These are phyloP conservation scores for Lasioglossum villosulum DNA, from an alignment of 2,888 invertebrate species.

Conservation along the genomic window DNA sequence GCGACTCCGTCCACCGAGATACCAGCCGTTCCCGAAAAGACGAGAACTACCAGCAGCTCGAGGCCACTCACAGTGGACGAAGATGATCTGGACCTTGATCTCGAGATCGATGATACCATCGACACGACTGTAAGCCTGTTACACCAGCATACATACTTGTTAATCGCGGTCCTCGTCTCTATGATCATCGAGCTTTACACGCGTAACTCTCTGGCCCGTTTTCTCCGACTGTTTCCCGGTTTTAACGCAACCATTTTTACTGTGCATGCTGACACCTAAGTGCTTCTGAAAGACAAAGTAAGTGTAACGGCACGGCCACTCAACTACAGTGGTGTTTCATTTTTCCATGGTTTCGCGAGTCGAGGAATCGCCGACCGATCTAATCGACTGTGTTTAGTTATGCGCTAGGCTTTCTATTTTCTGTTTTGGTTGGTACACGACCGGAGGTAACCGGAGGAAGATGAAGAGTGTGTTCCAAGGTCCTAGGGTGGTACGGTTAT, in stretches of 20 bases:
- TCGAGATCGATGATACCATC: constrained; percentile 93
- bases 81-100: constrained; percentile 93
- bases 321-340: not conserved
- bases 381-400: not conserved
- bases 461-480: not conserved
- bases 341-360: not conserved
- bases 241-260: constrained; percentile 44
- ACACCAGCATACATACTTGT: not conserved
- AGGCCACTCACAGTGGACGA: constrained; percentile 84
- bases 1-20: constrained; percentile 11
- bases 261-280: constrained; percentile 70
- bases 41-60: constrained; percentile 69
- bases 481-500: not conserved
- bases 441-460: not conserved
- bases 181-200: not conserved
- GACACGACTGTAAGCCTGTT: constrained; percentile 88
- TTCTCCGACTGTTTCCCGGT: constrained; percentile 9
- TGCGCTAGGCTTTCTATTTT: not conserved
- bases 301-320: constrained; percentile 46
- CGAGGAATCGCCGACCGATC: not conserved
- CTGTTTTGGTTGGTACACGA: not conserved
- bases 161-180: not conserved
- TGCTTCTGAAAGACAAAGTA: constrained; percentile 62
- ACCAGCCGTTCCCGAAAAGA: constrained; percentile 58
- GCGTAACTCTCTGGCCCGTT: not conserved